Evolutionary conservation across 2,797 vertebrate genomes (phyloP).

Genomic region (Enteromius anoplus): DNA sequence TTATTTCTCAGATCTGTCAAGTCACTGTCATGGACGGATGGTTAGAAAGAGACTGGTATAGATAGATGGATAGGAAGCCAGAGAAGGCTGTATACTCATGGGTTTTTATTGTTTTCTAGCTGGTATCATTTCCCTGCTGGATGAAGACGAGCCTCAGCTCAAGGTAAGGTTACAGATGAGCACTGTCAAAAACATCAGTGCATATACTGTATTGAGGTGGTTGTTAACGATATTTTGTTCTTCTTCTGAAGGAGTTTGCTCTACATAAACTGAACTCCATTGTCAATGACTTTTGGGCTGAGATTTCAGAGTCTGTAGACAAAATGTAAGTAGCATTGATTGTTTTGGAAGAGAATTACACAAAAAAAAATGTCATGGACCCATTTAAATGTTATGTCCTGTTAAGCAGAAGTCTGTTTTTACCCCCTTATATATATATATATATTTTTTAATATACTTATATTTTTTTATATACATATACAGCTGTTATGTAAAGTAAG

Average conservation of each 20-base stretch:
- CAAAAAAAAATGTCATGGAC: not conserved
- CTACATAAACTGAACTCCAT: slow-evolving; percentile 95
- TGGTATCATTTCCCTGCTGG: slow-evolving; percentile 98
- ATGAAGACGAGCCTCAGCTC: slow-evolving; percentile 97
- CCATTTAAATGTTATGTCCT: not conserved
- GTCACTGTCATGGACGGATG: not conserved
- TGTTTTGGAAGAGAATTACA: not conserved
- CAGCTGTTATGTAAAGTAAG: too few species aligned
- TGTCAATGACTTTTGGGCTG: slow-evolving; percentile 99
- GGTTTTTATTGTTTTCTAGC: slow-evolving; percentile 75
- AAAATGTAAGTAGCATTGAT: slow-evolving; percentile 90
- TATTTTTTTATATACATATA: too few species aligned
- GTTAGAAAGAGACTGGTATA: not conserved
- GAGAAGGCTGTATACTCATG: not conserved
- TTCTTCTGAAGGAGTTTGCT: slow-evolving; percentile 89
- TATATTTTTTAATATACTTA: too few species aligned
- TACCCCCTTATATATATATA: too few species aligned
- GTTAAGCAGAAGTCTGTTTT: not conserved
- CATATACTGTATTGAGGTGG: not conserved
- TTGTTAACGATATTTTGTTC: not conserved
- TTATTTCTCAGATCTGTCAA: not conserved
- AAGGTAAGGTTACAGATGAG: slow-evolving; percentile 80
- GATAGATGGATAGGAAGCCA: not conserved
- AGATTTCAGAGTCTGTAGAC: slow-evolving; percentile 99
- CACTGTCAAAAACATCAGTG: not conserved